Base-by-base conservation (phyloP, 1,140 invertebrate species). In the Lepidurus arcticus region DNA sequence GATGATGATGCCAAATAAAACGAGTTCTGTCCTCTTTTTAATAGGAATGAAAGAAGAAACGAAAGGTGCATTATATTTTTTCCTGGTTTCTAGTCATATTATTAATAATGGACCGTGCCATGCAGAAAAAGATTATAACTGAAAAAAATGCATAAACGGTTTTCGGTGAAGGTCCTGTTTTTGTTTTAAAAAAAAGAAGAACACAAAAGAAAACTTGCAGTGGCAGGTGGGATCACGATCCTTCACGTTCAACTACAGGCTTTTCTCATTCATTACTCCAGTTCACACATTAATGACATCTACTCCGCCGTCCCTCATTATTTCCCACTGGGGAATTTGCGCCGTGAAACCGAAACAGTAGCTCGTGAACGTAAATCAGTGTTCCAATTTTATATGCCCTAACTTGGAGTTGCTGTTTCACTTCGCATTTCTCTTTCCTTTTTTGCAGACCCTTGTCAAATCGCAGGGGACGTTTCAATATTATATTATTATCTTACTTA, bases 261-360 rank as follows among this genome's bases (percentile, higher is more conserved):
- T 65, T 65, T 65, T 65, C 53, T 21, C 53, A 65, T 65, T 65
- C 53, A 65, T 65, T 65, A 65, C 53, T 65, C 53, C 53, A 65
- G 53, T 65, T 65, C 53, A 65, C 53, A 65, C 53, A 16, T 65
- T 65, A 65, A 65, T 65, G 53, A 65, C 53, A 65, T n/a, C 53
- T 13, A 47, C 45, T 47, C 16, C 16, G 16, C 45, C 16, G 45
- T 16, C 10, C 16, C 53, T 65, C 53, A 65, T 65, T 65, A 65
- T 65, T 65, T 9, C 16, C 53, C 13, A 65, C 53, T 65, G 53
- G 53, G 53, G 53, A 65, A 65, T 65, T 65, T 65, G 53, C 53
- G 21, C 34, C 13, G 53, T 21, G 16, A n/a, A 13, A 65, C 8
- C 53, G 6, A 65, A 65, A 65, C 21, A 21, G 53, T 65, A 34